Evolutionary conservation across 2,113 vertebrate genomes (phyloP).

Genomic region (Galbula dea): DNA sequence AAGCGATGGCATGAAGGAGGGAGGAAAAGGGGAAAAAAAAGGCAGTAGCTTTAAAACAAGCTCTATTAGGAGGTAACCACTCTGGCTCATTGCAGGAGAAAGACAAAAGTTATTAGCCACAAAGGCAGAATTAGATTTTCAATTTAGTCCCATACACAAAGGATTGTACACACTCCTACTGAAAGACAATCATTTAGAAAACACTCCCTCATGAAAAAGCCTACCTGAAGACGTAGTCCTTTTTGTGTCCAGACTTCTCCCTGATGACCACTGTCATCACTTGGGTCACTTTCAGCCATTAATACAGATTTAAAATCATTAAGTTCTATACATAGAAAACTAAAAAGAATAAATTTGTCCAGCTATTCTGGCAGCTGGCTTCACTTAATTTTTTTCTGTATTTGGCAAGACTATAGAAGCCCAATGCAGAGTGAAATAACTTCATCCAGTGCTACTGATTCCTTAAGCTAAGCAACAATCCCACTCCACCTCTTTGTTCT

Average conservation of each 20-base stretch:
- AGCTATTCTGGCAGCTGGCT: not conserved
- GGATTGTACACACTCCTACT: not conserved
- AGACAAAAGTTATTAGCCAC: not conserved
- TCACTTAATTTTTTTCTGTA: not conserved
- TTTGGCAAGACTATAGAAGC: not conserved
- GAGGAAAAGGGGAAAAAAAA: slow-evolving; percentile 21
- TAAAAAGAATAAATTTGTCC: not conserved
- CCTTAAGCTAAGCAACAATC: not conserved
- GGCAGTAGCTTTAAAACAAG: slow-evolving; percentile 51
- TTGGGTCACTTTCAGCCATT: not conserved
- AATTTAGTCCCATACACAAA: not conserved
- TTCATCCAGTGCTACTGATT: not conserved
- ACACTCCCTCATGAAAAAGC: not conserved
- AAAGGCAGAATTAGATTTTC: not conserved
- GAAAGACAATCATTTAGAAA: not conserved
- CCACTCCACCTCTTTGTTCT: not conserved
- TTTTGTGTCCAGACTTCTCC: not conserved
- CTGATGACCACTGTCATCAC: not conserved
- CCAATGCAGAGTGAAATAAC: not conserved
- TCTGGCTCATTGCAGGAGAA: not conserved
- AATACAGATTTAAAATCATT: not conserved
- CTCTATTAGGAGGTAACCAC: not conserved
- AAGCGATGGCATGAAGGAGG: slow-evolving; percentile 54
- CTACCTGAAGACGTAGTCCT: not conserved
- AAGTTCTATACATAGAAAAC: not conserved